Evolutionary conservation across 2,888 invertebrate genomes (phyloP).

Genomic region (Nephrocerus scutellatus): DNA sequence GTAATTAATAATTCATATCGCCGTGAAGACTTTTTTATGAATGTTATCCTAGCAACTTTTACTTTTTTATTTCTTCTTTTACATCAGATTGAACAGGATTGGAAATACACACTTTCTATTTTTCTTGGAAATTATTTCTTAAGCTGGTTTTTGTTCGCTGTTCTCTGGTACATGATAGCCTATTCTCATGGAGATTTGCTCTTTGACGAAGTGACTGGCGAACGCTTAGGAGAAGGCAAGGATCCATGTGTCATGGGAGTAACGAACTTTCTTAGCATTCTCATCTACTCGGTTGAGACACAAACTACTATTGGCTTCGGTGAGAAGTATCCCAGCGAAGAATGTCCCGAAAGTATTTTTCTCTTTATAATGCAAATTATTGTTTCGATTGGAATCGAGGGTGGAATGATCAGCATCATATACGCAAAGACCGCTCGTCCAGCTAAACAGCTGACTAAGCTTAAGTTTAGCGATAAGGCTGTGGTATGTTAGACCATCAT

Average conservation of each 20-base stretch:
- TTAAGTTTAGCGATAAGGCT: slow-evolving; percentile 73
- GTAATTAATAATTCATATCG: too few species aligned
- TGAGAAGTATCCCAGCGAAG: slow-evolving; percentile 68
- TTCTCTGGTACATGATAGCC: slow-evolving; percentile 70
- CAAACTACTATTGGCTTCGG: slow-evolving; percentile 83
- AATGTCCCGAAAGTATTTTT: slow-evolving; percentile 78
- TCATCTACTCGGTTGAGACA: slow-evolving; percentile 82
- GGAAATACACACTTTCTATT: slow-evolving; percentile 84
- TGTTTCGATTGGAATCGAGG: slow-evolving; percentile 54
- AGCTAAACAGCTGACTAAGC: slow-evolving; percentile 65
- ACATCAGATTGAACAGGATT: slow-evolving; percentile 62
- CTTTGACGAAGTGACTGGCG: slow-evolving; percentile 50
- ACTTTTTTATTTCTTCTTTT: slow-evolving; percentile 50
- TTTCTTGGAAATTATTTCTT: slow-evolving; percentile 78
- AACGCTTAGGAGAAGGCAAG: slow-evolving; percentile 46
- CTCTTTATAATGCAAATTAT: slow-evolving; percentile 76
- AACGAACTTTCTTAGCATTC: slow-evolving; percentile 56
- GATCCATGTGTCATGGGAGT: slow-evolving; percentile 55
- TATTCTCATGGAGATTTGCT: slow-evolving; percentile 71
- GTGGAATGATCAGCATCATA: slow-evolving; percentile 57
- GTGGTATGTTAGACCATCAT: slow-evolving; percentile 56
- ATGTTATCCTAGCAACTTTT: too few species aligned
- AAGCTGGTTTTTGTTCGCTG: slow-evolving; percentile 73
- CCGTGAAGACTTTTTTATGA: too few species aligned
- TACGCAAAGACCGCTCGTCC: slow-evolving; percentile 76